Base-by-base conservation (phyloP, 2,113 vertebrate genomes). In the Varanus komodoensis region DNA sequence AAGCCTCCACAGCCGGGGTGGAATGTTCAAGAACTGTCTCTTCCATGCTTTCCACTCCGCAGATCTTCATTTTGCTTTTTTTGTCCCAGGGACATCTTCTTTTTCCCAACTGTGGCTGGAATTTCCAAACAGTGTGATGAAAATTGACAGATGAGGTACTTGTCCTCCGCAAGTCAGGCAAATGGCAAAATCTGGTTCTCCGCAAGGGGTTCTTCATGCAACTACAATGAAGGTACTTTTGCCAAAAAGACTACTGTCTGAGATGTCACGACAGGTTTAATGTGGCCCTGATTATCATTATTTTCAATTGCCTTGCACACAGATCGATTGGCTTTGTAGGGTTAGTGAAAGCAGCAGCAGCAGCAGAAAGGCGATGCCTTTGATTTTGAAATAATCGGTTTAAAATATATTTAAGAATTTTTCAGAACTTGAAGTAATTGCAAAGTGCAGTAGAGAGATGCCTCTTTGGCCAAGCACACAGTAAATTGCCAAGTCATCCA, bases 381-480 rank as follows among this genome's bases (percentile, higher is more conserved):
- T 69, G 64, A 25, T 69, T 88, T 57, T 48, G 80, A 86, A 57
- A 38, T 52, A 74, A 52, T 2, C 50, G 1, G 4, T 71, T 82
- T 71, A 38, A 82, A 27, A 15, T 74, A 44, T 93, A 92, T 82
- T 3, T 91, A 78, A 93, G 87, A 90, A 92, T 44, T 92, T 93
- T 92, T 88, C 64, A 91, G 92, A 93, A 90, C n/a, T 71, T 87
- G 67, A 57, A 91, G 57, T 12, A 88, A 95, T 92, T 1, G 14
- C n/a, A 82, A 54, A 90, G 3, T 50, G 78, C 50, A 87, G 25
- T 48, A 88, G 3, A n/a, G 50, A 81, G 21, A 27, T 57, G 8
- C 19, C n/a, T 54, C 14, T 86, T 73, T 75, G 69, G 21, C n/a
- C 48, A 74, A 74, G 12, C 25, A 34, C 50, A 74, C 12, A 14